Evolutionary conservation across 2,888 invertebrate genomes (phyloP).

Genomic region (Cinara cedri): DNA sequence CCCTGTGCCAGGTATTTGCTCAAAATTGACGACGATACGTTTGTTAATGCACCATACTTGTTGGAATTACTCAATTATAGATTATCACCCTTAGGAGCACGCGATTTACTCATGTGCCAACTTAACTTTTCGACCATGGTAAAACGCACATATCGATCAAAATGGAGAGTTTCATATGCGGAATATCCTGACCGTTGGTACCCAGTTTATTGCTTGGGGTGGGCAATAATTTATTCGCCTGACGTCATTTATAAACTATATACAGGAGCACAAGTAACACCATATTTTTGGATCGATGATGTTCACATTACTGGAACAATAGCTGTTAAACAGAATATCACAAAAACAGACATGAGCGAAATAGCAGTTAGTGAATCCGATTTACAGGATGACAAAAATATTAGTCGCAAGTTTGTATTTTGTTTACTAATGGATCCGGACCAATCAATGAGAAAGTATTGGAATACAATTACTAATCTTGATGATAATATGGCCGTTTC

Average conservation of each 20-base stretch:
- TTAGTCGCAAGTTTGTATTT: conserved; percentile 39
- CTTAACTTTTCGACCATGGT: conserved; percentile 60
- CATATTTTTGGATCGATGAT: conserved; percentile 85
- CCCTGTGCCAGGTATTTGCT: conserved; percentile 68
- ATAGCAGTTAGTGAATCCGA: conserved; percentile 39
- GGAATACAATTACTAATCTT: conserved; percentile 19
- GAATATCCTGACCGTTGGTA: conserved; percentile 72
- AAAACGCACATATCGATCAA: conserved; percentile 67
- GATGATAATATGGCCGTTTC: conserved; percentile 13
- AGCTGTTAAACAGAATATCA: conserved; percentile 47
- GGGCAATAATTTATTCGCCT: conserved; percentile 72
- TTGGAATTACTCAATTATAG: conserved; percentile 65
- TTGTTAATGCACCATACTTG: conserved; percentile 64
- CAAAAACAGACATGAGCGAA: conserved; percentile 32
- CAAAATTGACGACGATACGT: conserved; percentile 66
- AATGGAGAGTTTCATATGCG: conserved; percentile 76
- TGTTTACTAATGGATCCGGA: conserved; percentile 25
- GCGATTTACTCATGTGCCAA: conserved; percentile 64
- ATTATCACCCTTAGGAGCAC: conserved; percentile 69
- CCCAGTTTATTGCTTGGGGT: conserved; percentile 79
- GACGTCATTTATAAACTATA: conserved; percentile 70
- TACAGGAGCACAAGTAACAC: conserved; percentile 68
- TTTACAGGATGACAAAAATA: conserved; percentile 13
- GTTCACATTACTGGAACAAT: conserved; percentile 74
- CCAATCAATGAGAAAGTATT: conserved; percentile 38